Percentiles rank a stretch among this genome's conserved stretches.
Conservation (phyloP, 2,113 vertebrate species). For the Lota lota region DNA sequence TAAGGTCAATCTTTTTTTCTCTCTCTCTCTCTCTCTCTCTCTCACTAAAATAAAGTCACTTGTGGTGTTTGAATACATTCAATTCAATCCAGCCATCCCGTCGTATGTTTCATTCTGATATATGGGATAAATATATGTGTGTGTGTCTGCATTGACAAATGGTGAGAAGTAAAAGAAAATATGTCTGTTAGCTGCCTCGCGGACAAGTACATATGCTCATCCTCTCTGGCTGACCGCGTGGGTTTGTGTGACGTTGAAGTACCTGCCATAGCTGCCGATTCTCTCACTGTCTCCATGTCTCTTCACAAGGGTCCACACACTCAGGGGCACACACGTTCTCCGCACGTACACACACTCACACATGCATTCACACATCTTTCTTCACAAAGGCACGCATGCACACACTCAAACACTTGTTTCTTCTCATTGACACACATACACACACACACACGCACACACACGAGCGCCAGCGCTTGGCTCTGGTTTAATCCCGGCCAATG, state of each 20-base stretch:
- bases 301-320: slow-evolving; percentile 29
- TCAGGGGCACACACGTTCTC: neutral
- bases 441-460: slow-evolving; percentile 26
- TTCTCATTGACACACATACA: neutral
- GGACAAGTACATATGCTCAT: slow-evolving; percentile 31
- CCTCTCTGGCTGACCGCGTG: slow-evolving; percentile 29
- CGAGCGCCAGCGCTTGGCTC: slow-evolving; percentile 16
- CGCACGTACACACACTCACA: slow-evolving; percentile 19
- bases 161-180: neutral
- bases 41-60: slow-evolving; percentile 63
- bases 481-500: slow-evolving; percentile 57
- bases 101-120: slow-evolving; percentile 23
- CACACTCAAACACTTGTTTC: neutral
- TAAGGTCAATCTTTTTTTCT: slow-evolving; percentile 13
- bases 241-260: slow-evolving; percentile 28
- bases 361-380: slow-evolving; percentile 4
- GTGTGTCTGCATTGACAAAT: slow-evolving; percentile 14
- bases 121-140: slow-evolving; percentile 29
- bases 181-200: slow-evolving; percentile 18
- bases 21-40: slow-evolving; percentile 1
- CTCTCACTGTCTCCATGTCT: slow-evolving; percentile 44
- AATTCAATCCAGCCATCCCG: slow-evolving; percentile 45
- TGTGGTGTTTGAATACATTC: slow-evolving; percentile 73
- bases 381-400: too few species aligned
- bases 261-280: slow-evolving; percentile 67